Evolutionary conservation across 2,888 invertebrate species (phyloP), one percentile per base, ranked within the genome.

Genomic region (Melanotus villosus): DNA sequence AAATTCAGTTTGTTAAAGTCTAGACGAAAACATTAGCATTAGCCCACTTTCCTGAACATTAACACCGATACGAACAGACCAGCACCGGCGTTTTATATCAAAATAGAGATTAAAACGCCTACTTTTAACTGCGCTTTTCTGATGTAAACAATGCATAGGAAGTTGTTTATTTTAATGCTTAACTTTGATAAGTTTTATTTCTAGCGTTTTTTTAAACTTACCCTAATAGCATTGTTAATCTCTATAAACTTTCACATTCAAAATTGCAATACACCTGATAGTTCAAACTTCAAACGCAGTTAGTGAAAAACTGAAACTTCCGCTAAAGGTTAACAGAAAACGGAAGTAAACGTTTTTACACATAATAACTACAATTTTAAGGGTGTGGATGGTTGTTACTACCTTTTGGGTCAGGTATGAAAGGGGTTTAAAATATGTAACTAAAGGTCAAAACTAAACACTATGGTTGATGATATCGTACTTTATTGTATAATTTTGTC

Each of bases 61-160:
- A 16, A 45, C 45, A 45, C 23, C 47, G 47, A 47, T 32, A 32
- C 45, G 19, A 19, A 10, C 32, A 18, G 52, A 32, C 23, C 52
- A 52, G 52, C 10, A 52, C 52, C 52, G 52, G 52, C 52, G 32
- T 38, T 56, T 12, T 36, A 32, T 56, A 56, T 56, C 56, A 21
- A 10, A n/a, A 12, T 7, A n/a, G 63, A 50, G 68, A 71, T 71
- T 58, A 68, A 68, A 41, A 62, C 41, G 21, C 30, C 34, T 43
- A 60, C 65, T 21, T 19, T 9, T 38, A n/a, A 62, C 60, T 62
- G 59, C 58, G 58, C 45, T 69, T 54, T 59, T 50, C 34, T 57
- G 62, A 60, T 38, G 56, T 56, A 56, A 56, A 56, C 56, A 56
- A 56, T 56, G 56, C 36, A 56, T 56, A 38, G 54, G 54, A 54